These are phyloP conservation scores for Dolichomitus sp. DNA, from an alignment of 2,888 invertebrate genomes.

Conservation along the genomic window DNA sequence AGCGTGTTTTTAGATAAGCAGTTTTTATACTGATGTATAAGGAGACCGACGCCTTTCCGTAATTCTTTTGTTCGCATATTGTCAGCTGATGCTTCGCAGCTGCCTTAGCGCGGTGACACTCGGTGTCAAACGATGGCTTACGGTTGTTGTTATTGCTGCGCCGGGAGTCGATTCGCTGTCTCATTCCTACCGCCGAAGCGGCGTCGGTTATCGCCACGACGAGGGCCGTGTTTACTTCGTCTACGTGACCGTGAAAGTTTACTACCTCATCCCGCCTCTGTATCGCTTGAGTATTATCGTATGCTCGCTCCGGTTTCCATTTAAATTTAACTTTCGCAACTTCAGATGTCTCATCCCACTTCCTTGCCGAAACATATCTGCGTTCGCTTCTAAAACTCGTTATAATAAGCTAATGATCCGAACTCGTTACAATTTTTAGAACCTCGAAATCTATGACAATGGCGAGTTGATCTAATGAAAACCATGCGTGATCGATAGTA, in stretches of 20 bases:
- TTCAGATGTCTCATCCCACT: neutral
- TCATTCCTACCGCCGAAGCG: conserved; percentile 1
- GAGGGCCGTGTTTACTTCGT: conserved; percentile 5
- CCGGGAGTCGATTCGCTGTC: neutral
- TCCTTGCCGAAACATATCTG: neutral
- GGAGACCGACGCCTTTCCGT: neutral
- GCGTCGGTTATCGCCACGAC: conserved; percentile 3
- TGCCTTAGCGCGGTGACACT: neutral
- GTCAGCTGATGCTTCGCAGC: neutral
- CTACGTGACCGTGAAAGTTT: neutral
- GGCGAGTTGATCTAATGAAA: neutral
- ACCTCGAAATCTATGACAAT: neutral
- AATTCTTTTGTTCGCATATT: neutral
- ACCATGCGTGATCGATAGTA: neutral
- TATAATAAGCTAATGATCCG: neutral
- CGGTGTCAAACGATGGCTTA: neutral
- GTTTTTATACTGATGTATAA: neutral
- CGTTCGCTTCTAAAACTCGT: neutral
- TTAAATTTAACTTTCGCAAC: neutral
- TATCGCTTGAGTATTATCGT: neutral
- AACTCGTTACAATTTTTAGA: neutral
- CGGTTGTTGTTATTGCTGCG: neutral
- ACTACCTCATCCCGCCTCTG: neutral
- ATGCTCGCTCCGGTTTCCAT: neutral
- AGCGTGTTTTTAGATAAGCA: neutral